Conservation (phyloP, 2,888 invertebrate genomes). For the Polyommatus iphigenia region DNA sequence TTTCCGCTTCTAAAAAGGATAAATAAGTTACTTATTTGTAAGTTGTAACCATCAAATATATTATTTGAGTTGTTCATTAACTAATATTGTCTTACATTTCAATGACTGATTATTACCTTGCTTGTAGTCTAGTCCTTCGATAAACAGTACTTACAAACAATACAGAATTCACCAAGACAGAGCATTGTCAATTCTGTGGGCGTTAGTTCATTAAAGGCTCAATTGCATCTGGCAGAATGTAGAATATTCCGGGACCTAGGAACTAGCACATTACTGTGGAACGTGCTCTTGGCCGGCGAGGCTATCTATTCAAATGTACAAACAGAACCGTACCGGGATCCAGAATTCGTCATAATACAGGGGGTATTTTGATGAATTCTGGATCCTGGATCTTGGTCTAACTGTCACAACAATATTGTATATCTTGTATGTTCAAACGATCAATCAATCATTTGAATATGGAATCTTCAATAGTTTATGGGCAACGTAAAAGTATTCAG, state of each 20-base stretch:
- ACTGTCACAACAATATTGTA: no score
- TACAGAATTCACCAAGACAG: neutral
- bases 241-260: neutral
- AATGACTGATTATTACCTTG: neutral
- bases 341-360: no score
- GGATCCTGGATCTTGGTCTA: no score
- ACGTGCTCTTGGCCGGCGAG: neutral
- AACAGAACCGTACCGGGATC: neutral
- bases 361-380: neutral
- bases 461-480: no score
- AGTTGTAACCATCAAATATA: no score
- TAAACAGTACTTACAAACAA: neutral
- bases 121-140: neutral
- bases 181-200: constrained; percentile 11
- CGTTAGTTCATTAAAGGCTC: constrained; percentile 1
- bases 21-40: no score
- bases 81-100: no score
- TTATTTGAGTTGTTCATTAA: no score
- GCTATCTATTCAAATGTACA: neutral
- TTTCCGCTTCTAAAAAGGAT: no score
- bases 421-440: no score
- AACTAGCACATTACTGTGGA: neutral
- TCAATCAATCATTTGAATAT: no score
- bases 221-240: constrained; percentile 24
- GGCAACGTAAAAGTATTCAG: no score